These are phyloP conservation scores for Cynocephalus volans DNA, from an alignment of 2,113 vertebrate genomes.

Conservation along the genomic window DNA sequence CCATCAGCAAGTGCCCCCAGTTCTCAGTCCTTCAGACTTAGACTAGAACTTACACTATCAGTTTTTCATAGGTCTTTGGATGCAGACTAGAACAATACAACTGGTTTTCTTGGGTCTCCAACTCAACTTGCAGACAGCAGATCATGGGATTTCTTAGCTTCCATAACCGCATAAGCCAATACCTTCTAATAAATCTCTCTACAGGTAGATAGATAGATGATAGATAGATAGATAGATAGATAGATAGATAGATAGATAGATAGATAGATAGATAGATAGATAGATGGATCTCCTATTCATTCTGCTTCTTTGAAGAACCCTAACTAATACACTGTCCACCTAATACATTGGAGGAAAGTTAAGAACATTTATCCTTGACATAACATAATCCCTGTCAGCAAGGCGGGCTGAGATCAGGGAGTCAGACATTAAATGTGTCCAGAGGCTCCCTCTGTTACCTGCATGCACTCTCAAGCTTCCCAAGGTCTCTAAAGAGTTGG, in stretches of 20 bases:
- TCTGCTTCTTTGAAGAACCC: neutral
- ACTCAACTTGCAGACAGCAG: neutral
- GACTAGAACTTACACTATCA: neutral
- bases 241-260: too few relatives aligned
- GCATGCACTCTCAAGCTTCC: neutral
- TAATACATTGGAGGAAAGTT: neutral
- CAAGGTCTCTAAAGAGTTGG: neutral
- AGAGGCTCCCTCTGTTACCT: neutral
- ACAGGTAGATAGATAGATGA: too few relatives aligned
- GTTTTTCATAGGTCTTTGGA: neutral
- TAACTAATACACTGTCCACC: neutral
- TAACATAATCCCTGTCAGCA: neutral
- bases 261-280: too few relatives aligned
- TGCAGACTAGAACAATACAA: neutral
- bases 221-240: too few relatives aligned
- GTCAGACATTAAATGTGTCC: neutral
- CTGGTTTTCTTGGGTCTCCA: neutral
- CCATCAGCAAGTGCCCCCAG: neutral
- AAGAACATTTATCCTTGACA: slow-evolving; percentile 11
- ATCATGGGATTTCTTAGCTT: neutral
- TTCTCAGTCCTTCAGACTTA: neutral
- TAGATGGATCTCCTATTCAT: neutral
- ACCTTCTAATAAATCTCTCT: neutral
- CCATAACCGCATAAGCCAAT: neutral
- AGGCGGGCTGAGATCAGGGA: neutral